phyloP scores from a whole-genome alignment of 1,140 invertebrate species.

The Belonocnema kinseyi region DNA sequence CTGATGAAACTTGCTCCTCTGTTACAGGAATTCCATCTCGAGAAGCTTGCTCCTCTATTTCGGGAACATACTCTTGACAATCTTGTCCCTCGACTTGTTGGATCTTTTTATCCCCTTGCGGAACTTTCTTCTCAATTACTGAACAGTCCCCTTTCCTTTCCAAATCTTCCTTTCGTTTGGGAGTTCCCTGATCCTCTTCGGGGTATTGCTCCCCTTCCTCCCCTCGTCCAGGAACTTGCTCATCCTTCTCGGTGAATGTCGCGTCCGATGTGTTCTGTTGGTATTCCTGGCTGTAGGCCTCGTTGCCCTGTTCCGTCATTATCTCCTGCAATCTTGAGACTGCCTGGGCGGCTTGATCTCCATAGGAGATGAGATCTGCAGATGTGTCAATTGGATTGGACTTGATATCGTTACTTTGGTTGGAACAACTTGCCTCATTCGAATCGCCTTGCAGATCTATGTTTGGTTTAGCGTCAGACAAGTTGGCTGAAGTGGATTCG shows the following conservation, averaged over 20 bases:
- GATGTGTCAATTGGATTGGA: slow-evolving; percentile 42
- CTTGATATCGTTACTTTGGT: slow-evolving; percentile 55
- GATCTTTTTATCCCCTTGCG: neutral
- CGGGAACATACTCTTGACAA: neutral
- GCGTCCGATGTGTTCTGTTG: neutral
- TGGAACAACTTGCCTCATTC: slow-evolving; percentile 61
- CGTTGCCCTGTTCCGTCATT: slow-evolving; percentile 4
- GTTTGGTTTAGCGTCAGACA: slow-evolving; percentile 75
- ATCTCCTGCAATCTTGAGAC: slow-evolving; percentile 8
- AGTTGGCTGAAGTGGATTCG: slow-evolving; percentile 72
- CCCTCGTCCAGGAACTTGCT: neutral
- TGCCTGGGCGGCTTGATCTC: neutral
- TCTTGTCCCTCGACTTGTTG: neutral
- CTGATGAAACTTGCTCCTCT: neutral
- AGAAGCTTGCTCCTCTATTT: neutral
- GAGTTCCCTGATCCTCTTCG: too few relatives aligned
- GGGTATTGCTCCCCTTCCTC: too few relatives aligned
- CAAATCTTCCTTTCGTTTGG: neutral
- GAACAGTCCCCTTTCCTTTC: neutral
- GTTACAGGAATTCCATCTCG: neutral
- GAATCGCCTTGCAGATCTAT: slow-evolving; percentile 71
- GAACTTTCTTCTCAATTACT: neutral
- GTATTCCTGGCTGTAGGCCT: slow-evolving; percentile 25
- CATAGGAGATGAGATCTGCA: neutral
- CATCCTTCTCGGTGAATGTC: neutral